Conservation (phyloP, 2,113 vertebrate genomes). For the Oncorhynchus gorbuscha region DNA sequence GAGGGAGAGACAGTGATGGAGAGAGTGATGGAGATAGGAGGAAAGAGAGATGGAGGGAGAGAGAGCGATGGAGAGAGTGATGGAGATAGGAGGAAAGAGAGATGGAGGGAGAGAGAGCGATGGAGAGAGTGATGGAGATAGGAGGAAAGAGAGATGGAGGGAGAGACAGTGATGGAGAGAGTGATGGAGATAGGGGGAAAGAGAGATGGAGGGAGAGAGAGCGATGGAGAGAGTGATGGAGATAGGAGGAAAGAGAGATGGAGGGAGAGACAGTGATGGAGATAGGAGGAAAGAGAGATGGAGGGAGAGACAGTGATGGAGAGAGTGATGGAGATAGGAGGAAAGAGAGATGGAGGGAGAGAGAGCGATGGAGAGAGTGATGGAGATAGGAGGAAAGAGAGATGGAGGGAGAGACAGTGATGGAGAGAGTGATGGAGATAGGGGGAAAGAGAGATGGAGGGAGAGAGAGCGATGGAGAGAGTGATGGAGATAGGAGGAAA, state of each 20-base stretch:
- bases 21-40: background rate
- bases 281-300: background rate
- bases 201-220: background rate
- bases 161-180: background rate
- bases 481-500: background rate
- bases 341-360: conserved; percentile 28
- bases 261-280: background rate
- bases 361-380: background rate
- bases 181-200: background rate
- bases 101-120: background rate
- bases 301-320: background rate
- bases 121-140: too few relatives aligned
- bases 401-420: background rate
- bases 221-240: too few relatives aligned
- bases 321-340: background rate
- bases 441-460: conserved; percentile 27
- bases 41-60: conserved; percentile 28
- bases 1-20: background rate
- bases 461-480: background rate
- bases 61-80: background rate
- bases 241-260: conserved; percentile 25
- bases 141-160: conserved; percentile 27
- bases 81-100: background rate
- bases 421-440: too few relatives aligned
- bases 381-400: background rate